A percentile compares a stretch with the other conserved stretches of the same genome.
These are phyloP conservation scores for Trisateles emortualis DNA, from an alignment of 2,888 invertebrate species.

Conservation along the genomic window DNA sequence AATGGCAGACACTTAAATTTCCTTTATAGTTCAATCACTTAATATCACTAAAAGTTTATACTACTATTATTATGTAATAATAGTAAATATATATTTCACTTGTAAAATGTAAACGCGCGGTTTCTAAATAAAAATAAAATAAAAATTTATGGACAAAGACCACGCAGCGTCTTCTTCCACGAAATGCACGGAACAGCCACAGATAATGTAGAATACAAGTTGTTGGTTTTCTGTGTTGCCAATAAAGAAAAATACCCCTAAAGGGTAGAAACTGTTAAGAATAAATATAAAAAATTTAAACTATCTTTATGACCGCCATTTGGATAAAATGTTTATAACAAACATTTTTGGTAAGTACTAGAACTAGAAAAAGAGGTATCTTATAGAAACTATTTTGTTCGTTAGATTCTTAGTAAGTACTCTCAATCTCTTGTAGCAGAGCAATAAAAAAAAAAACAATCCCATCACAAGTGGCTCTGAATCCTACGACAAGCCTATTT, in stretches of 20 bases:
- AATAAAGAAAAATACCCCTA: constrained; percentile 2
- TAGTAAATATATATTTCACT: constrained; percentile 63
- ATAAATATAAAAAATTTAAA: neutral
- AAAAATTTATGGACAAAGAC: constrained; percentile 79
- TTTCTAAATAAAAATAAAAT: constrained; percentile 78
- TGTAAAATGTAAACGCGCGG: constrained; percentile 60
- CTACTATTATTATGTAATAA: constrained; percentile 70
- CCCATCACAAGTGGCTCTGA: too few relatives aligned
- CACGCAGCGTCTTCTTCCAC: constrained; percentile 78
- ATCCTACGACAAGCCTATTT: too few relatives aligned
- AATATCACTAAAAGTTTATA: constrained; percentile 63
- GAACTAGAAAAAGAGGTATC: too few relatives aligned
- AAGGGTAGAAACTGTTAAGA: neutral
- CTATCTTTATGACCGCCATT: too few relatives aligned
- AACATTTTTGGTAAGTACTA: too few relatives aligned
- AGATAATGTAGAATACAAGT: constrained; percentile 30
- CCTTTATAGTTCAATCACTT: constrained; percentile 56
- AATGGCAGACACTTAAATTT: constrained; percentile 78
- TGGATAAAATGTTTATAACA: too few relatives aligned
- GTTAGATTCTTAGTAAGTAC: too few relatives aligned
- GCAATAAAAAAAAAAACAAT: too few relatives aligned
- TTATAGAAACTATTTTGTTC: too few relatives aligned
- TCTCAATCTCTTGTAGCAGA: too few relatives aligned
- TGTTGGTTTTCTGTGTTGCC: constrained; percentile 40
- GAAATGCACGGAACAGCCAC: constrained; percentile 60